phyloP scores from a whole-genome alignment of 2,797 vertebrate species.

The Pteropus rufus region DNA sequence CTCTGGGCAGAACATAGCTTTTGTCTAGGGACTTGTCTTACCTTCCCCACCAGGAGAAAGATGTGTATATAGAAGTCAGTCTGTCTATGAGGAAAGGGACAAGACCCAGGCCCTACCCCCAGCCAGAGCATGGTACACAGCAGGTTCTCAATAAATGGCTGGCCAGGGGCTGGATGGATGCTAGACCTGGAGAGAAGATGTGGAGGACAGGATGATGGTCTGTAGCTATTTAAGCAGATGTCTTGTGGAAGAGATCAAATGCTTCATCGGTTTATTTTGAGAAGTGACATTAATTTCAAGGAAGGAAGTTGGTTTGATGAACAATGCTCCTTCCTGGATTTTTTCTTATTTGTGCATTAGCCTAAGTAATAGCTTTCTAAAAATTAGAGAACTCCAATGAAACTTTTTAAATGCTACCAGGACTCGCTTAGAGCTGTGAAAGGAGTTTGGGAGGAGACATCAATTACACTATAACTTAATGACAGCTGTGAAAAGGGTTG shows the following conservation, averaged over 20 bases:
- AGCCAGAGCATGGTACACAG: background rate
- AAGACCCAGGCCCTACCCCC: background rate
- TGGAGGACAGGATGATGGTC: background rate
- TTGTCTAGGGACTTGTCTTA: background rate
- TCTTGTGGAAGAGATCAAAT: constrained; percentile 13
- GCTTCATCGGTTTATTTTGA: background rate
- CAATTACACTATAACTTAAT: background rate
- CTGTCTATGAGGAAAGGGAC: background rate
- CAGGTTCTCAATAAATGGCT: background rate
- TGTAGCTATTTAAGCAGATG: background rate
- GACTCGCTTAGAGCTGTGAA: background rate
- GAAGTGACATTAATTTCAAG: constrained; percentile 11
- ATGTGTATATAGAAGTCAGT: background rate
- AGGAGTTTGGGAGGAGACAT: background rate
- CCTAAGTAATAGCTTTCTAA: constrained; percentile 22
- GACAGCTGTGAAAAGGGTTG: background rate
- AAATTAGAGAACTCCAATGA: background rate
- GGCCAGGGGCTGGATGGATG: background rate
- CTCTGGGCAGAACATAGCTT: background rate
- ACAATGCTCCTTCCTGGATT: background rate
- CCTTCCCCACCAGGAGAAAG: background rate
- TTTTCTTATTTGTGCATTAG: background rate
- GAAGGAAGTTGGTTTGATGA: constrained; percentile 26
- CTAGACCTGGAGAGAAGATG: background rate
- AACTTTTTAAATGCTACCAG: background rate